Percentiles rank a stretch among this genome's conserved stretches.
These are phyloP conservation scores for Dysdera silvatica DNA, from an alignment of 1,140 invertebrate species.

Conservation along the genomic window DNA sequence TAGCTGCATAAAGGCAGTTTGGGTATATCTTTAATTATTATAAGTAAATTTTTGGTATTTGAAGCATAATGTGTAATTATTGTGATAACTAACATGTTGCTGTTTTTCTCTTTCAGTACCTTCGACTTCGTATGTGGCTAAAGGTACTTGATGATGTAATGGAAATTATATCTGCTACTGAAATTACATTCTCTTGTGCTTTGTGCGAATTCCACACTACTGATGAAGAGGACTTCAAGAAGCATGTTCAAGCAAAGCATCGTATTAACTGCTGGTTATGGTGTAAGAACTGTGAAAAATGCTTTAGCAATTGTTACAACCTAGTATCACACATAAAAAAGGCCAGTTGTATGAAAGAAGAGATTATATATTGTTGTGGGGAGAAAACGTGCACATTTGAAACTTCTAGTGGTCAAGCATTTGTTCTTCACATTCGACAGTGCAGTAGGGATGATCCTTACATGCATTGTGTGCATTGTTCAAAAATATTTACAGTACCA, in stretches of 20 bases:
- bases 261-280: slow-evolving; percentile 20
- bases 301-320: slow-evolving; percentile 18
- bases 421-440: slow-evolving; percentile 21
- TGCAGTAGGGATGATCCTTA: slow-evolving; percentile 22
- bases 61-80: too few species aligned
- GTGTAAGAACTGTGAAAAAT: slow-evolving; percentile 20
- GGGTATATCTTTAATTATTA: too few species aligned
- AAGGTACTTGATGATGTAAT: too few species aligned
- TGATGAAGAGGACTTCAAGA: slow-evolving; percentile 22
- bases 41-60: too few species aligned
- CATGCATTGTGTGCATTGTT: slow-evolving; percentile 23
- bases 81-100: too few species aligned
- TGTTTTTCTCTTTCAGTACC: too few species aligned
- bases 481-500: slow-evolving; percentile 22
- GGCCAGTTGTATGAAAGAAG: slow-evolving; percentile 2
- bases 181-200: slow-evolving; percentile 9
- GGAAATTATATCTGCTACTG: too few species aligned
- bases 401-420: slow-evolving; percentile 15
- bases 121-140: too few species aligned
- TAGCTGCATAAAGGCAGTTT: too few species aligned
- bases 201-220: slow-evolving; percentile 7
- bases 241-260: slow-evolving; percentile 18
- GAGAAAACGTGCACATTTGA: slow-evolving; percentile 20
- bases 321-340: slow-evolving; percentile 19
- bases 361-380: slow-evolving; percentile 23